Conservation (phyloP, 2,113 vertebrate genomes). For the Corythornis vintsioides region DNA sequence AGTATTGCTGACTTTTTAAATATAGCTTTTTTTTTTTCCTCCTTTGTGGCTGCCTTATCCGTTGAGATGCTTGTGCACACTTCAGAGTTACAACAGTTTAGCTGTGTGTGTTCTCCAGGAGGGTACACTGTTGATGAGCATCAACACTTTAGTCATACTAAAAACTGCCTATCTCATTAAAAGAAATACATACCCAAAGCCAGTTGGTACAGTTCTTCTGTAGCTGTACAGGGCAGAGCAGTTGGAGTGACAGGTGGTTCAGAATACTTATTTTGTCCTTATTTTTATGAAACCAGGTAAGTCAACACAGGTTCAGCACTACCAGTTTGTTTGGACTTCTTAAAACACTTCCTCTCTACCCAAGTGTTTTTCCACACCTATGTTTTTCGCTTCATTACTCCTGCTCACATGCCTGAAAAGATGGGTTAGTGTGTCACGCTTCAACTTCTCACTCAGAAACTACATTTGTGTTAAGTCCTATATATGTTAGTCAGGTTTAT, state of each 20-base stretch:
- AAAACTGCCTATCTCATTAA: background rate
- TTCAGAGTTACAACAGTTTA: background rate
- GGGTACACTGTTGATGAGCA: rapidly evolving
- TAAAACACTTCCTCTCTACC: background rate
- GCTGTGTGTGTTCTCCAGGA: background rate
- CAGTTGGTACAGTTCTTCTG: background rate
- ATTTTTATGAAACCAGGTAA: background rate
- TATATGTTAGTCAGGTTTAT: background rate
- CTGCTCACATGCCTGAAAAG: background rate
- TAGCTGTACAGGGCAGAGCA: rapidly evolving
- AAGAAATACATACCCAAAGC: no score
- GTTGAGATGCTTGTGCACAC: background rate
- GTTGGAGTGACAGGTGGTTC: background rate
- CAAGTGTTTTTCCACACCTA: background rate
- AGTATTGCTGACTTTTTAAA: background rate
- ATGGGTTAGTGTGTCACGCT: background rate
- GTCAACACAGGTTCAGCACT: background rate
- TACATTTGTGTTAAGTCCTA: background rate
- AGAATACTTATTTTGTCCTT: background rate
- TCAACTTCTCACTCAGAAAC: background rate
- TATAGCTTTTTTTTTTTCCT: rapidly evolving
- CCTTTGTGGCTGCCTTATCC: background rate
- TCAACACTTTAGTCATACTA: rapidly evolving
- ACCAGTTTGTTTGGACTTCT: background rate
- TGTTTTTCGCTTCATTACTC: background rate